Base-by-base conservation (phyloP, 2,113 vertebrate species). In the Lepidothrix coronata region DNA sequence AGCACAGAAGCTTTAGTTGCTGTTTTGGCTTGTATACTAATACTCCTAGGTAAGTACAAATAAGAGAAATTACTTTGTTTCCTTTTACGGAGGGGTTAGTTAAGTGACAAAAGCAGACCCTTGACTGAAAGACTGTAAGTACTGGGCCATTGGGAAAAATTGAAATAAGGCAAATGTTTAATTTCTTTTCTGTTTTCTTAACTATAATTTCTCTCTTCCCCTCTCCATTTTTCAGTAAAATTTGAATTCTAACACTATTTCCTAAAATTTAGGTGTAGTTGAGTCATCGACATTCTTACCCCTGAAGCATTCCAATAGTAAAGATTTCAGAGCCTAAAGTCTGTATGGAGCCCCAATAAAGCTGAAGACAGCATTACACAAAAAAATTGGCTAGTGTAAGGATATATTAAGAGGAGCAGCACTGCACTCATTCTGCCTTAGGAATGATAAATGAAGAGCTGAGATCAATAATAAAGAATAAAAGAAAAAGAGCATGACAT, bases 1-100 rank as follows among this genome's bases (percentile, higher is more conserved):
- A 98, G 97, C 82, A 92, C 97, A n/a, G 98, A 98, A 82, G 97
- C 97, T 25, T 91, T 99, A 37, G 93, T 99, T 85, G 98, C 98
- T 41, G 58, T 98, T 46, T 76, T 98, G 39, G 95, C 99, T 91
- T 98, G 98, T 63, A 75, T 98, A 62, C 85, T 98, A 88, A 96
- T 97, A 85, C 89, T 99, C 57, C 83, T 98, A 93, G 99, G 99
- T 99, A 97, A 98, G 98, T 57, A 72, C 5, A 15, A 61, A 59
- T 14, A 52, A 48, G 19, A 75, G 44, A 54, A 33, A 41, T 30
- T 0, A 12, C 8, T 82, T 61, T 65, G 7, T 35, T 82, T 81
- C 31, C 6, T 68, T 83, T 65, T 61, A 28, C 11, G 46, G 11
- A 54, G 11, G 9, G 4, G 4, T 70, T 86, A 9, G 11, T 57